Evolutionary conservation across 2,888 invertebrate genomes (phyloP).

Genomic region (Norana najaformis): DNA sequence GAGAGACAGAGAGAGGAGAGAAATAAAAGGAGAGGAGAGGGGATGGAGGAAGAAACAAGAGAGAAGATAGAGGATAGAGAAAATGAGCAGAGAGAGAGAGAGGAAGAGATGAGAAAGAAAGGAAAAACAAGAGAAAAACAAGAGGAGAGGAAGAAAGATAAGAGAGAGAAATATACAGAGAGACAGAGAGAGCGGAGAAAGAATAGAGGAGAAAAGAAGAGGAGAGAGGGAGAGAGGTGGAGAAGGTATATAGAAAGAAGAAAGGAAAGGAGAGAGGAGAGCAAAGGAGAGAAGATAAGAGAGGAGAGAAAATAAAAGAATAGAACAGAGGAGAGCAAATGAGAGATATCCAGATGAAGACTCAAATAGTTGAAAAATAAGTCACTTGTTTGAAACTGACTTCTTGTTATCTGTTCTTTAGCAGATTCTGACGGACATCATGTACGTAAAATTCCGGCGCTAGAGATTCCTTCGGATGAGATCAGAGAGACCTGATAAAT

Average conservation of each 20-base stretch:
- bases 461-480: too few relatives aligned
- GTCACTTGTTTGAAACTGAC: too few relatives aligned
- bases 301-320: too few relatives aligned
- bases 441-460: too few relatives aligned
- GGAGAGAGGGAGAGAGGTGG: not conserved
- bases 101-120: not conserved
- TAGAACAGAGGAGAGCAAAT: too few relatives aligned
- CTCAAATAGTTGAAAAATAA: too few relatives aligned
- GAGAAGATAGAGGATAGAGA: not conserved
- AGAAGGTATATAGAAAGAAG: not conserved
- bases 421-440: too few relatives aligned
- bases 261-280: slow-evolving; percentile 10
- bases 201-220: not conserved
- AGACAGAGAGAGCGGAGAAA: not conserved
- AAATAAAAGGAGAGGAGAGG: slow-evolving; percentile 10
- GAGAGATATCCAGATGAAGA: too few relatives aligned
- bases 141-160: slow-evolving; percentile 8
- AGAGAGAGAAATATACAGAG: not conserved
- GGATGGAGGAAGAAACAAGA: slow-evolving; percentile 9
- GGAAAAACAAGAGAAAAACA: not conserved
- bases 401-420: too few relatives aligned
- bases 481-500: too few relatives aligned
- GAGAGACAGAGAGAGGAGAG: too few relatives aligned
- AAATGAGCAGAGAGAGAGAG: not conserved
- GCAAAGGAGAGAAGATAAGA: too few relatives aligned